Evolutionary conservation across 2,888 invertebrate species (phyloP).

Genomic region (Clitarchus hookeri): DNA sequence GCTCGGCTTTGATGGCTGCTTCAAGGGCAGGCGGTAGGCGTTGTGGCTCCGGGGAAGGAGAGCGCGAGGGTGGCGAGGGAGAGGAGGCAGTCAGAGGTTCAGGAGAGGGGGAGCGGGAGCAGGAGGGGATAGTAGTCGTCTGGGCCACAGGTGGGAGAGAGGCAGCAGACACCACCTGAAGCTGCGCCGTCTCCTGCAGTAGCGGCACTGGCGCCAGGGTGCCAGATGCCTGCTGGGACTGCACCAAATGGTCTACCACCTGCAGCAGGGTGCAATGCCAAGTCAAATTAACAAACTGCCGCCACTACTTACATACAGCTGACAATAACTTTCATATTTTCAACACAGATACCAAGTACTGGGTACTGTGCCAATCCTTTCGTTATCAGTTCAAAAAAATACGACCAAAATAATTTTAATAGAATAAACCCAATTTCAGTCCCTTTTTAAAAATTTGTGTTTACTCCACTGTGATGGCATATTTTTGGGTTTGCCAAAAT

Average conservation of each 20-base stretch:
- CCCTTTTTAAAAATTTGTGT: too few species aligned
- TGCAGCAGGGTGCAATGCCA: conserved; percentile 36
- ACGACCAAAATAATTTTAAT: too few species aligned
- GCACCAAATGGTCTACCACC: conserved; percentile 54
- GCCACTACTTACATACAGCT: too few species aligned
- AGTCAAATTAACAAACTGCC: too few species aligned
- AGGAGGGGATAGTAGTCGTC: conserved; percentile 29
- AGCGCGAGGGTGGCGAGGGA: conserved; percentile 30
- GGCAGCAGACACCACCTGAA: conserved; percentile 37
- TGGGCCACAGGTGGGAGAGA: conserved; percentile 43
- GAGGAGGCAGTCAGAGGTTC: conserved; percentile 24
- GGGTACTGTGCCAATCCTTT: too few species aligned
- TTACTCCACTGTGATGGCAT: too few species aligned
- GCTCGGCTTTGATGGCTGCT: conserved; percentile 86
- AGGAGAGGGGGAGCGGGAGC: conserved; percentile 27
- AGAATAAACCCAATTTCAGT: too few species aligned
- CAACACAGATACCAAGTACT: too few species aligned
- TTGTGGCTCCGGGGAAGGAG: conserved; percentile 46
- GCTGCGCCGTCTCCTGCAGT: conserved; percentile 53
- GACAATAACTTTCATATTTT: too few species aligned
- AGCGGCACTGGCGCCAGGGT: conserved; percentile 38
- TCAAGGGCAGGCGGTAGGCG: conserved; percentile 74
- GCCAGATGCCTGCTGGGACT: conserved; percentile 44
- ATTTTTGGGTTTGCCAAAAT: too few species aligned
- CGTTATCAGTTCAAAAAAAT: too few species aligned